phyloP scores from a whole-genome alignment of 2,797 vertebrate genomes.

The Etheostoma nigrum region DNA sequence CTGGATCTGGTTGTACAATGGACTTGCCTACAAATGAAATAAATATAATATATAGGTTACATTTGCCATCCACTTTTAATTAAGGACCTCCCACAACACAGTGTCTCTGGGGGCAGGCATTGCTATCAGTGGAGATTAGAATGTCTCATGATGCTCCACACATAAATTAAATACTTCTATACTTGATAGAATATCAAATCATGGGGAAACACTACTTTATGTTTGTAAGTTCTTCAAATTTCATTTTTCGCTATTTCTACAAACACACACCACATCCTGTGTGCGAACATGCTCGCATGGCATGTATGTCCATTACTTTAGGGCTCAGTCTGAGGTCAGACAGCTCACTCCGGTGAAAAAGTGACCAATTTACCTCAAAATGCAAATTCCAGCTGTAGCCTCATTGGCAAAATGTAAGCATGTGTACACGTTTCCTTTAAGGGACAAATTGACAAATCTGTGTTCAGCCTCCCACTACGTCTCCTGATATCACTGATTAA shows the following conservation, averaged over 20 bases:
- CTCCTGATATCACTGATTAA: slow-evolving; percentile 86
- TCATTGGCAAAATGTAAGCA: slow-evolving; percentile 77
- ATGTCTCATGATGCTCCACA: background rate
- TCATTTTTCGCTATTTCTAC: slow-evolving; percentile 22
- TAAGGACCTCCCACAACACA: background rate
- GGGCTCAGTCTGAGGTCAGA: slow-evolving; percentile 77
- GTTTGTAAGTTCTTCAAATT: background rate
- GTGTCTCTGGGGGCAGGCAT: background rate
- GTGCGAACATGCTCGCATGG: slow-evolving; percentile 37
- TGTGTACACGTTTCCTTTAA: slow-evolving; percentile 74
- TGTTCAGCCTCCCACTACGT: slow-evolving; percentile 81
- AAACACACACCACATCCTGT: slow-evolving; percentile 35
- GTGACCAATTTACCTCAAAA: slow-evolving; percentile 84
- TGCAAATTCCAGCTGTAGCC: slow-evolving; percentile 79
- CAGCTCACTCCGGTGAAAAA: slow-evolving; percentile 83
- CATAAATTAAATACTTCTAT: background rate
- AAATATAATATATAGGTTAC: background rate
- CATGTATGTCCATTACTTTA: slow-evolving; percentile 64
- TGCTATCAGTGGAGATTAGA: slow-evolving; percentile 3
- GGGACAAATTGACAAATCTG: slow-evolving; percentile 85
- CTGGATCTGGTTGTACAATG: slow-evolving; percentile 9
- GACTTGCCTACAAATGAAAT: background rate
- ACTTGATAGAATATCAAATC: background rate
- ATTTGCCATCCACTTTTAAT: slow-evolving; percentile 2
- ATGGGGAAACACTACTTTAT: background rate